Conservation (phyloP, 1,140 invertebrate species). For the Anastatus disparis region DNA sequence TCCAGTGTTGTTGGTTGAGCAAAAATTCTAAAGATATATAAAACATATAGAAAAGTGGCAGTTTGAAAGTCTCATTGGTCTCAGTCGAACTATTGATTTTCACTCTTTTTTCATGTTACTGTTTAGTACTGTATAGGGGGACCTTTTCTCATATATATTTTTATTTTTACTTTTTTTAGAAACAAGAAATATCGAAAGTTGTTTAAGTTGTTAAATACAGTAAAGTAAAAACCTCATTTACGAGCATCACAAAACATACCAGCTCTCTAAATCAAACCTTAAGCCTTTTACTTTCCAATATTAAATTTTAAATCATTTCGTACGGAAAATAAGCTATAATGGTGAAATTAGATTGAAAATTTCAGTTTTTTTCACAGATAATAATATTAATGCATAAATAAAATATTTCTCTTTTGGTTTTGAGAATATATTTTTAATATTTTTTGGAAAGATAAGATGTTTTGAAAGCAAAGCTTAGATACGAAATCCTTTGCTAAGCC, state of each 20-base stretch:
- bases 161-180: no score
- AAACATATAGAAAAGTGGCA: conserved; percentile 48
- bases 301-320: no score
- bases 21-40: not conserved
- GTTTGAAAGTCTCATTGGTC: conserved; percentile 52
- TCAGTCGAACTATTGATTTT: conserved; percentile 46
- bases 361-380: no score
- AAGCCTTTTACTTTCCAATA: conserved; percentile 11
- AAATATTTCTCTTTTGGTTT: no score
- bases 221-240: not conserved
- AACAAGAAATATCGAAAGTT: not conserved
- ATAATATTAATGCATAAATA: no score
- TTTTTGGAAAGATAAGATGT: not conserved
- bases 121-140: no score
- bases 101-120: no score
- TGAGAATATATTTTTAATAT: no score
- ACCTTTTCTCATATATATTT: no score
- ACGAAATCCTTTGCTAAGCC: not conserved
- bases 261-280: not conserved
- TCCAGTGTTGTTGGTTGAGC: not conserved
- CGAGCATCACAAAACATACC: not conserved
- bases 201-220: not conserved
- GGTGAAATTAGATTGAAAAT: no score
- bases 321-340: no score
- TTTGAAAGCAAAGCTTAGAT: not conserved